Evolutionary conservation across 2,797 vertebrate genomes (phyloP).

Genomic region (Sternotherus odoratus): DNA sequence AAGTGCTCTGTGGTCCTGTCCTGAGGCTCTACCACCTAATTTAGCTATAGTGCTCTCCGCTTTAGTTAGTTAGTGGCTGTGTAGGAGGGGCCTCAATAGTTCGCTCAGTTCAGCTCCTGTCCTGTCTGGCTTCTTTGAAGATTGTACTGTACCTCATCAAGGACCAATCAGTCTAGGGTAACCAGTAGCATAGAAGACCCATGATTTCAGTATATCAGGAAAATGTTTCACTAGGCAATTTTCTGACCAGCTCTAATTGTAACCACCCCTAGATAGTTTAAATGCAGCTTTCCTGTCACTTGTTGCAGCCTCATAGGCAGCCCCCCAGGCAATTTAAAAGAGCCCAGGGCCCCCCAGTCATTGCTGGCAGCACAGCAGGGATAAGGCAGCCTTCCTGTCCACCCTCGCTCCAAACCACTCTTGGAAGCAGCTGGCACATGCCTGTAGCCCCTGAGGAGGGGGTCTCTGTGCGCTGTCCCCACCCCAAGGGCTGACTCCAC

Average conservation of each 20-base stretch:
- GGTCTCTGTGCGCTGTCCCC: too few relatives aligned
- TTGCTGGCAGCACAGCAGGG: too few relatives aligned
- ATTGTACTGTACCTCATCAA: background rate
- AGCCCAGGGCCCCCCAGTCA: too few relatives aligned
- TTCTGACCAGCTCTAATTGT: background rate
- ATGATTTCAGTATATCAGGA: background rate
- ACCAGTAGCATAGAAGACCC: background rate
- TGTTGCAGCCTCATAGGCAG: background rate
- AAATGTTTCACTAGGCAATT: background rate
- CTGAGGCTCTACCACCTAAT: background rate
- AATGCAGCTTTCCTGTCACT: background rate
- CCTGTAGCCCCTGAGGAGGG: too few relatives aligned
- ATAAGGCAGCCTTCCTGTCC: too few relatives aligned
- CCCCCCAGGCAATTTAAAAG: too few relatives aligned
- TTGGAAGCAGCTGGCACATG: too few relatives aligned
- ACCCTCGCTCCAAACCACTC: too few relatives aligned
- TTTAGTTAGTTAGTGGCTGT: background rate
- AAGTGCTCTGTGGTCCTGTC: background rate
- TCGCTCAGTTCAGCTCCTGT: background rate
- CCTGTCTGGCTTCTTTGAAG: background rate
- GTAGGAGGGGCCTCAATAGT: background rate
- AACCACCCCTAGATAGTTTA: background rate
- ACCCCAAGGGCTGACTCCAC: too few relatives aligned
- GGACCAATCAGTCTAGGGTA: background rate
- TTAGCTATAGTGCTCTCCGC: background rate